Conservation (phyloP, 2,888 invertebrate species). For the Pammene fasciana region DNA sequence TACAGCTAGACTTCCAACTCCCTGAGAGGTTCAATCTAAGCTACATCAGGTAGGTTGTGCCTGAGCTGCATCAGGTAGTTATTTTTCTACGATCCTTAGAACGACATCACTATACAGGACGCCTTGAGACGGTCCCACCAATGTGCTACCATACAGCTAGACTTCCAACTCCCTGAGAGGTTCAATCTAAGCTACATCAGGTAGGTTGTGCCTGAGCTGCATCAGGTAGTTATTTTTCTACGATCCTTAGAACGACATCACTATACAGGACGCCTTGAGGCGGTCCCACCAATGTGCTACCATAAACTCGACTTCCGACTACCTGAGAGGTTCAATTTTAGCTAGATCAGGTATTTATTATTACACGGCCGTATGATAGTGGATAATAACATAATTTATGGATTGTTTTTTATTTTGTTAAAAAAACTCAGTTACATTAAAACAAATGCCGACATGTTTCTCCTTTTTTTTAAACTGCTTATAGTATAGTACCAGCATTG, state of each 20-base stretch:
- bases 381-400: too few relatives aligned
- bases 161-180: constrained; percentile 97
- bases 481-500: too few relatives aligned
- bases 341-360: constrained; percentile 4
- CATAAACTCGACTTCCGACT: constrained; percentile 98
- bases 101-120: constrained; percentile 97
- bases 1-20: constrained; percentile 98
- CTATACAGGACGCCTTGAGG: constrained; percentile 95
- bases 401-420: too few relatives aligned
- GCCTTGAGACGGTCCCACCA: constrained; percentile 95
- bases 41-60: constrained; percentile 15
- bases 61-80: too few relatives aligned
- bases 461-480: too few relatives aligned
- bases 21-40: constrained; percentile 92
- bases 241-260: too few relatives aligned
- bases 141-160: constrained; percentile 99
- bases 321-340: constrained; percentile 92
- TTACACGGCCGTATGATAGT: too few relatives aligned
- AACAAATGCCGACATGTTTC: too few relatives aligned
- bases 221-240: too few relatives aligned
- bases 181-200: constrained; percentile 84
- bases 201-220: too few relatives aligned
- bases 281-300: constrained; percentile 98
- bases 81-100: too few relatives aligned
- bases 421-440: too few relatives aligned